Conservation (phyloP, 2,888 invertebrate genomes). For the Agrilus mali region DNA sequence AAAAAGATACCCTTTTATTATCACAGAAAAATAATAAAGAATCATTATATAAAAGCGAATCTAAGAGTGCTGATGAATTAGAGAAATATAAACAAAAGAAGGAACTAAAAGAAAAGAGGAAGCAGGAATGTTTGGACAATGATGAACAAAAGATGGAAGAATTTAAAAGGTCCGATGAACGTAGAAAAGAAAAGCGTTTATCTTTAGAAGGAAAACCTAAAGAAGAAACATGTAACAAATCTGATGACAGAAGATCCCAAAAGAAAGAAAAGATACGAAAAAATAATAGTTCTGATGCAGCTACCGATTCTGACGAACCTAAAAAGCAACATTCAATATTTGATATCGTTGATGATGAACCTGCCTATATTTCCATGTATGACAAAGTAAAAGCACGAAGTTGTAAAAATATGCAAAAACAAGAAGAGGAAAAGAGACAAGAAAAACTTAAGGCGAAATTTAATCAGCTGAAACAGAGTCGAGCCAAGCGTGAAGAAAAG, state of each 20-base stretch:
- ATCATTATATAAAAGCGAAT: constrained; percentile 43
- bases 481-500: constrained; percentile 80
- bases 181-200: constrained; percentile 37
- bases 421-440: constrained; percentile 77
- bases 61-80: constrained; percentile 43
- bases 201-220: constrained; percentile 41
- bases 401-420: constrained; percentile 86
- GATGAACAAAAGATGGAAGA: constrained; percentile 21
- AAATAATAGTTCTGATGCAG: constrained; percentile 48
- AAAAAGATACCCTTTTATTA: constrained; percentile 25
- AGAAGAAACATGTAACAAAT: constrained; percentile 29
- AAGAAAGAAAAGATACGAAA: constrained; percentile 30
- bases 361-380: constrained; percentile 92
- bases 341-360: constrained; percentile 79
- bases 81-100: constrained; percentile 43
- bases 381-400: constrained; percentile 92
- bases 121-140: constrained; percentile 39
- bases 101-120: constrained; percentile 41
- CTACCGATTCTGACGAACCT: constrained; percentile 66
- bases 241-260: constrained; percentile 17
- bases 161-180: constrained; percentile 24
- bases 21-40: constrained; percentile 37
- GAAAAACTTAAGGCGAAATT: constrained; percentile 84
- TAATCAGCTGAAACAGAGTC: constrained; percentile 73
- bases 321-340: constrained; percentile 79